phyloP scores from a whole-genome alignment of 2,113 vertebrate genomes.

The Equus przewalskii region DNA sequence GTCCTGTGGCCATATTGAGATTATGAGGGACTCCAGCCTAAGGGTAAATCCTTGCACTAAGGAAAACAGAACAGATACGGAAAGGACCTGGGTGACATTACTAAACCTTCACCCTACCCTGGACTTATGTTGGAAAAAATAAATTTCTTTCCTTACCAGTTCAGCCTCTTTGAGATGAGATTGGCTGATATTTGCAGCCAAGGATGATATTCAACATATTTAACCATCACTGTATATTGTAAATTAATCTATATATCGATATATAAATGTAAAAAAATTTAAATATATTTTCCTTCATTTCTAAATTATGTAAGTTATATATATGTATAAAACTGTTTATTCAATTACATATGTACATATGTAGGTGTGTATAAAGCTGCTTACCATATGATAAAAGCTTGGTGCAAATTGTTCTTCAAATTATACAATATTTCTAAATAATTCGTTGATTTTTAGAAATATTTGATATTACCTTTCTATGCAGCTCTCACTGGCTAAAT shows the following conservation, averaged over 20 bases:
- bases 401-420: not conserved
- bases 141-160: not conserved
- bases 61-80: not conserved
- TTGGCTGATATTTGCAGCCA: not conserved
- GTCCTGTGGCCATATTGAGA: not conserved
- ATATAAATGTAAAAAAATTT: not conserved
- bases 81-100: not conserved
- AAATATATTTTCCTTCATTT: constrained; percentile 16
- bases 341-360: not conserved
- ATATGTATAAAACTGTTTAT: not conserved
- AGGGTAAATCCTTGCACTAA: not conserved
- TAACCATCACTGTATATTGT: not conserved
- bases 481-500: not conserved
- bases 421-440: constrained; percentile 47
- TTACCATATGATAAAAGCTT: constrained; percentile 26
- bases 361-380: not conserved
- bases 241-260: constrained; percentile 3
- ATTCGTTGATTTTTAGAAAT: constrained; percentile 47
- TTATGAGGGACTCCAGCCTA: not conserved
- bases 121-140: not conserved
- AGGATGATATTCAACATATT: not conserved
- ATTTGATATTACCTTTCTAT: not conserved
- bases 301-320: constrained; percentile 32
- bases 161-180: not conserved
- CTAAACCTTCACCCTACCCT: not conserved